Evolutionary conservation across 2,113 vertebrate species (phyloP), one percentile per base, ranked within the genome.

Genomic region (Trichechus manatus): DNA sequence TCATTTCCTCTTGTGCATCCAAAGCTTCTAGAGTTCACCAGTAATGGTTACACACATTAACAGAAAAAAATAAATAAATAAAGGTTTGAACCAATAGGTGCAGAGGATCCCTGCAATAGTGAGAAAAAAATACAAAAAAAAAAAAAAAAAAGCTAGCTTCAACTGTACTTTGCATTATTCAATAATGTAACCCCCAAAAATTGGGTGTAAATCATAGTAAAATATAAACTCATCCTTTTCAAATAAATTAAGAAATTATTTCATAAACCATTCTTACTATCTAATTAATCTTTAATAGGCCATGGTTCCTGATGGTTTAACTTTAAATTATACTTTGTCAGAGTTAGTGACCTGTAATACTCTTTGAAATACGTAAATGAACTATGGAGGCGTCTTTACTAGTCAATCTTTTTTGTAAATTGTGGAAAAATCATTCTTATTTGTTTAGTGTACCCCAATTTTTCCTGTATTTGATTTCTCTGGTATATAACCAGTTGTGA

Each of bases 321-420:
- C 81, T 97, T 94, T 90, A 96, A 93, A 96, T 88, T 53, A 93
- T 39, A 94, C 56, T 68, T 96, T 95, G 39, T 96, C 94, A 96
- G 68, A 86, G 29, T 80, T 90, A 89, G 92, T 53, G 63, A 94
- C 78, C 77, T 81, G 25, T 59, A 90, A 95, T 77, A 63, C 94
- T 91, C 92, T 87, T 47, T 93, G 39, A 82, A 82, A 66, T 10
- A 31, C 13, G 42, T 61, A 92, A 88, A 87, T 66, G 36, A 95
- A 83, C 33, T 36, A 88, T 81, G 25, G 59, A 94, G 74, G 31
- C 64, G 91, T 85, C 90, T 97, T 95, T n/a, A 61, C 27, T 59
- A 14, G 5, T 4, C 50, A 92, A 87, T 86, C 10, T 85, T 93
- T n/a, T 93, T 31, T 56, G 7, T 33, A 61, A 93, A 82, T 27